Percentiles rank a stretch among this genome's conserved stretches.
Conservation (phyloP, 1,140 invertebrate species). For the Elymnias hypermnestra region DNA sequence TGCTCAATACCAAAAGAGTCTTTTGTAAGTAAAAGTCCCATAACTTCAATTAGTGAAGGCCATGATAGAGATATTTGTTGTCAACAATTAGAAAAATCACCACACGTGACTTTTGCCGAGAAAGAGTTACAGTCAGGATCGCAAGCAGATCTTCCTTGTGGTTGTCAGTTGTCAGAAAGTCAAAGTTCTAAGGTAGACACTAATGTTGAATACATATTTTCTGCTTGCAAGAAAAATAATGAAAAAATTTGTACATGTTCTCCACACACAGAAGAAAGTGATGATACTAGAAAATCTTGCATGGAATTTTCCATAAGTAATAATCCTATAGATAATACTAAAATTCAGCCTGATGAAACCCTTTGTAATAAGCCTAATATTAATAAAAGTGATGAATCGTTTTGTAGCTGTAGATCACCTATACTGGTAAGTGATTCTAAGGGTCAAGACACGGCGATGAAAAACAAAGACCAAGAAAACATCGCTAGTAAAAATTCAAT, state of each 20-base stretch:
- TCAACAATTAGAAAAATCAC: too few species aligned
- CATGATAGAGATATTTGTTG: too few species aligned
- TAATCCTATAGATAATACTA: too few species aligned
- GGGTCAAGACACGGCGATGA: background rate
- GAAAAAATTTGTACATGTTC: background rate
- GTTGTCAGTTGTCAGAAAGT: too few species aligned
- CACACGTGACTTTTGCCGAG: too few species aligned
- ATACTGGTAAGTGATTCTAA: background rate
- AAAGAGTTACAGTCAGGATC: too few species aligned
- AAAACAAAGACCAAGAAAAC: background rate
- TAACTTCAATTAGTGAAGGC: too few species aligned
- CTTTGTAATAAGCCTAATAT: background rate
- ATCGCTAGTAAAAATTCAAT: background rate
- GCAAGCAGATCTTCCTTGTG: background rate
- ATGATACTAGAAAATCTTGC: background rate
- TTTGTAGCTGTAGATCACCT: background rate
- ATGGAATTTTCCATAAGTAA: background rate
- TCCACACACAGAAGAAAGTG: background rate
- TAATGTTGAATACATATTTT: background rate
- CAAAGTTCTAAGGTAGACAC: background rate
- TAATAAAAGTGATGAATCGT: background rate
- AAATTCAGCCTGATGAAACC: background rate
- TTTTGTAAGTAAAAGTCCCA: too few species aligned
- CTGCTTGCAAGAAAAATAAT: background rate
- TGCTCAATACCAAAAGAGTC: too few species aligned